phyloP scores from a whole-genome alignment of 1,140 invertebrate genomes.

The Solenopsis invicta region DNA sequence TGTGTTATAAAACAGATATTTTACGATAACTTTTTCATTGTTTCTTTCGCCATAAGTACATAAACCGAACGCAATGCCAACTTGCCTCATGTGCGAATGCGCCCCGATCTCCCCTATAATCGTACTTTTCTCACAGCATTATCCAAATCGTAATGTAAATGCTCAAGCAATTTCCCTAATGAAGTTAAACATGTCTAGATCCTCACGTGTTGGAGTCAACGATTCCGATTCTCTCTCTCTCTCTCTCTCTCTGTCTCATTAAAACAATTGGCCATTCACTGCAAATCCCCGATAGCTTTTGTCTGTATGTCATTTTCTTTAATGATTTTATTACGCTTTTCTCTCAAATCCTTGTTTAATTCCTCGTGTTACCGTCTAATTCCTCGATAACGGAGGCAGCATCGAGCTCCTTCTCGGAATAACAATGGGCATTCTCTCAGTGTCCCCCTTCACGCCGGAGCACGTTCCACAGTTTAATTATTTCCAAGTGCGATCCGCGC shows the following conservation, averaged over 20 bases:
- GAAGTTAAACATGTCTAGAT: conserved; percentile 7
- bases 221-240: conserved; percentile 4
- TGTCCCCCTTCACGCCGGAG: conserved; percentile 46
- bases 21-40: too few species aligned
- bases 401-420: conserved; percentile 66
- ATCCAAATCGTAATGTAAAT: not conserved
- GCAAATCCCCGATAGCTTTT: conserved; percentile 18
- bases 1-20: too few species aligned
- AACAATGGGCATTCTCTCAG: conserved; percentile 63
- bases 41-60: too few species aligned
- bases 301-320: conserved; percentile 39
- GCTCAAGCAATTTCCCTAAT: not conserved
- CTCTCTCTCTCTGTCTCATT: conserved; percentile 11
- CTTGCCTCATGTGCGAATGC: too few species aligned
- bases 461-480: conserved; percentile 72
- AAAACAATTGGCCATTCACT: conserved; percentile 57
- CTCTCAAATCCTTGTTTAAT: conserved; percentile 68
- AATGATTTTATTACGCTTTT: conserved; percentile 69
- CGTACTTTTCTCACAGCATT: not conserved
- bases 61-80: too few species aligned
- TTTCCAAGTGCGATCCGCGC: conserved; percentile 58
- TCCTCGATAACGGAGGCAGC: conserved; percentile 71
- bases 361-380: conserved; percentile 69
- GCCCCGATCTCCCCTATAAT: not conserved
- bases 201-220: conserved; percentile 31